Conservation (phyloP, 2,113 vertebrate species). For the Lasiurus cinereus region DNA sequence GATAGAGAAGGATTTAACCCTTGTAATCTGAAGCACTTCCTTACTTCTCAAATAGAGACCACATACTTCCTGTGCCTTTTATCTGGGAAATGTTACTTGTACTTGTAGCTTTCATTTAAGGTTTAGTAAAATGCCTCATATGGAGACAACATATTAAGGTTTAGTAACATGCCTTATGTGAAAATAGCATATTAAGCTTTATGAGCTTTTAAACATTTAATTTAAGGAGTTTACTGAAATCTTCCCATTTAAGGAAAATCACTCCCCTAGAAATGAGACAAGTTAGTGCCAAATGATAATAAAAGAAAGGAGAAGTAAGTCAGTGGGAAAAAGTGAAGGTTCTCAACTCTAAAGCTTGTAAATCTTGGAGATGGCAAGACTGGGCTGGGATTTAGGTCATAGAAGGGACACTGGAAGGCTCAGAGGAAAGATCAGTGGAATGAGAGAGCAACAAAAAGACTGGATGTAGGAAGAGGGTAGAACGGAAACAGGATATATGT, state of each 20-base stretch:
- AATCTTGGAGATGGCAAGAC: background rate
- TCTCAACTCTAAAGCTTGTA: background rate
- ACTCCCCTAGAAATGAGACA: constrained; percentile 5
- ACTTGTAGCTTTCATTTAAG: constrained; percentile 3
- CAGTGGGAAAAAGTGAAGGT: background rate
- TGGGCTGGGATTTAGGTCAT: background rate
- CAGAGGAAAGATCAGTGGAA: background rate
- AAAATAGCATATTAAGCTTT: background rate
- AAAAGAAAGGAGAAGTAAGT: background rate
- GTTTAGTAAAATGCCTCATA: constrained; percentile 14
- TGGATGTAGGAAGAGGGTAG: background rate
- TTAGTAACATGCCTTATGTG: background rate
- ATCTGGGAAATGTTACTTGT: background rate
- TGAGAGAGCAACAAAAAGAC: background rate
- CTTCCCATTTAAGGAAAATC: constrained; percentile 42
- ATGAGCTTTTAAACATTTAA: constrained; percentile 41
- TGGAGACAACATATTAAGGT: background rate
- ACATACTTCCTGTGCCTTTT: background rate
- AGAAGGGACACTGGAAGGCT: background rate
- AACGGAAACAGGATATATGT: background rate
- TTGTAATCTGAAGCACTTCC: background rate
- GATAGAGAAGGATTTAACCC: background rate
- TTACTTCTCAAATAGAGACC: background rate
- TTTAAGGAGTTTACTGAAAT: constrained; percentile 44
- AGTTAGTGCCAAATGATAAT: background rate